Evolutionary conservation across 2,888 invertebrate species (phyloP), one percentile per base, ranked within the genome.

Genomic region (Melanostoma scalare): DNA sequence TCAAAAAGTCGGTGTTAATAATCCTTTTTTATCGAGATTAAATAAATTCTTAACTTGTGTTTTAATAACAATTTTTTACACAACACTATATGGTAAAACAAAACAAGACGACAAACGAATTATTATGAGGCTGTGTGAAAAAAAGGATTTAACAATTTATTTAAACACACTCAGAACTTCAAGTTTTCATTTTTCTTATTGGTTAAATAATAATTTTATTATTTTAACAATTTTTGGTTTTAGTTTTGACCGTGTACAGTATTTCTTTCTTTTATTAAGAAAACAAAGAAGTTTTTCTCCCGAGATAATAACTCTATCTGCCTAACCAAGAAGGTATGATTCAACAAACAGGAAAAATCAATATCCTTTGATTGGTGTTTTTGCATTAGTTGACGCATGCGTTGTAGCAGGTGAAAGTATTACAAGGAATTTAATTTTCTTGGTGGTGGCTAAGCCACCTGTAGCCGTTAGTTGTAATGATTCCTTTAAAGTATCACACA

Each of bases 291-390:
- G 63, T 46, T 65, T 74, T 55, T 71, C 69, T 63, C 53, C 48
- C 68, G 80, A 82, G 85, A 71, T 86, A 65, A 50, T 65, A 77
- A 77, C 73, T 20, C 20, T 71, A 31, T 78, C 74, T 52, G 74
- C 67, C 67, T 73, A 60, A 84, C 78, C 78, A 78, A 76, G 81
- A 85, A 85, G 71, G 81, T 85, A 86, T 86, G 87, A 87, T 87
- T 86, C 86, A 87, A 87, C 86, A 86, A 86, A 86, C 86, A 84
- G 77, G 87, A 87, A 86, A 87, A 87, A 87, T 87, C 87, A 75
- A 87, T 88, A 89, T 80, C 85, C 85, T 80, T 80, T 80, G 79
- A 75, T 75, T 84, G 65, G 60, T 79, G 78, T 67, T 36, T 50
- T 60, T 60, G 53, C 35, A 58, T 53, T 40, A 56, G 55, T 53